A percentile compares a stretch with the other conserved stretches of the same genome.
These are phyloP conservation scores for Caenorhabditis brenneri DNA, from an alignment of 1,140 invertebrate genomes.

Conservation along the genomic window DNA sequence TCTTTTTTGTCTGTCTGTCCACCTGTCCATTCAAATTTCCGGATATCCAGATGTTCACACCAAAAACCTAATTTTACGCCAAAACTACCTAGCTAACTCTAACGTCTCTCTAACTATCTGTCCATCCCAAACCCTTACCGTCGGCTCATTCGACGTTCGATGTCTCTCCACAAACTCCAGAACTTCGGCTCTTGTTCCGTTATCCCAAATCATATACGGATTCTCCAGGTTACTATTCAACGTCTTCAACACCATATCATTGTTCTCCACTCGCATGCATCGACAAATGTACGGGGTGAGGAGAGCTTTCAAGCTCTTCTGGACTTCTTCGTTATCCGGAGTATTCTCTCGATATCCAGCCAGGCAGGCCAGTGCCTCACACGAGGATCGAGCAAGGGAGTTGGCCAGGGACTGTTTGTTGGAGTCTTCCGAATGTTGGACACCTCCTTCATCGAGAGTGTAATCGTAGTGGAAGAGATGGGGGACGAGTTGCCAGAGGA, in stretches of 20 bases:
- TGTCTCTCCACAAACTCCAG: slow-evolving; percentile 84
- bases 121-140: slow-evolving; percentile 68
- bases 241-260: slow-evolving; percentile 85
- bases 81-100: no score
- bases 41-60: no score
- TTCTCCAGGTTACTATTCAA: slow-evolving; percentile 92
- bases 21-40: no score
- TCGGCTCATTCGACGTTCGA: slow-evolving; percentile 74
- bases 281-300: slow-evolving; percentile 87
- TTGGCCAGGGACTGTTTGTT: slow-evolving; percentile 84
- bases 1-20: no score
- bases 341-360: slow-evolving; percentile 77
- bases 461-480: slow-evolving; percentile 95
- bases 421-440: slow-evolving; percentile 64
- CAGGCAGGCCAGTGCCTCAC: slow-evolving; percentile 82
- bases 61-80: no score
- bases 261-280: slow-evolving; percentile 78
- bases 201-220: slow-evolving; percentile 97
- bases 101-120: no score
- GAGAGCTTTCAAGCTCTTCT: slow-evolving; percentile 79
- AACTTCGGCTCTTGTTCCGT: slow-evolving; percentile 89
- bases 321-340: slow-evolving; percentile 77
- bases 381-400: slow-evolving; percentile 84
- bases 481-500: slow-evolving; percentile 87
- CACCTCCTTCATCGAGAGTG: slow-evolving; percentile 89